Evolutionary conservation across 2,797 vertebrate species (phyloP).

Genomic region (Euthynnus affinis): DNA sequence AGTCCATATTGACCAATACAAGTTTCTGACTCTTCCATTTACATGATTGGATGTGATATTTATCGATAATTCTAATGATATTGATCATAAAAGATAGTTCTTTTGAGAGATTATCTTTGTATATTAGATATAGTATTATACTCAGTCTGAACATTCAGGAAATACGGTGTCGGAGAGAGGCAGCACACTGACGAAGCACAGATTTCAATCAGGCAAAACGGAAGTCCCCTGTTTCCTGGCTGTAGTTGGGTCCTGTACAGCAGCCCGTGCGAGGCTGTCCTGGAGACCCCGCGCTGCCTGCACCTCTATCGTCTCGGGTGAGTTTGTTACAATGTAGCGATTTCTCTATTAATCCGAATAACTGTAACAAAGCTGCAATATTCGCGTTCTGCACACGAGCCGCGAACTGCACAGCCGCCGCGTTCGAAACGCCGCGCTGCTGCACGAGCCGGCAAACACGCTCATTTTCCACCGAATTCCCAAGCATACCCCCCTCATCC

Average conservation of each 20-base stretch:
- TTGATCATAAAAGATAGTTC: too few species aligned
- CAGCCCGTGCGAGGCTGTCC: conserved; percentile 98
- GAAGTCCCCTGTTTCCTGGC: conserved; percentile 84
- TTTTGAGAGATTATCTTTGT: background rate
- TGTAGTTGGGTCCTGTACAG: conserved; percentile 92
- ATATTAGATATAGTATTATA: background rate
- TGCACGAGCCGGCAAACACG: conserved; percentile 71
- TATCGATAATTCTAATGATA: too few species aligned
- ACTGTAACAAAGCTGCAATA: conserved; percentile 87
- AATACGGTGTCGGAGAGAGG: background rate
- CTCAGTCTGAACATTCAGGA: background rate
- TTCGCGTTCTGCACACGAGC: conserved; percentile 63
- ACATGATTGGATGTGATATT: too few species aligned
- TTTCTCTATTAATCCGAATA: conserved; percentile 94
- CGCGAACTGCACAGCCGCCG: conserved; percentile 64
- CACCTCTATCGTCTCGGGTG: conserved; percentile 99
- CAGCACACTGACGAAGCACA: background rate
- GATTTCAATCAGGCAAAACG: conserved; percentile 82
- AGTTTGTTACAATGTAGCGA: conserved; percentile 97
- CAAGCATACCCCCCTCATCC: conserved; percentile 90
- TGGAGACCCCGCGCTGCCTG: conserved; percentile 98
- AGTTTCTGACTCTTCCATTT: too few species aligned
- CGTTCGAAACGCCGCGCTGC: conserved; percentile 62
- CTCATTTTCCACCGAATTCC: conserved; percentile 87
- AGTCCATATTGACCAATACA: too few species aligned